Evolutionary conservation across 2,888 invertebrate species (phyloP), one percentile per base, ranked within the genome.

Genomic region (Polydrusus tereticollis): DNA sequence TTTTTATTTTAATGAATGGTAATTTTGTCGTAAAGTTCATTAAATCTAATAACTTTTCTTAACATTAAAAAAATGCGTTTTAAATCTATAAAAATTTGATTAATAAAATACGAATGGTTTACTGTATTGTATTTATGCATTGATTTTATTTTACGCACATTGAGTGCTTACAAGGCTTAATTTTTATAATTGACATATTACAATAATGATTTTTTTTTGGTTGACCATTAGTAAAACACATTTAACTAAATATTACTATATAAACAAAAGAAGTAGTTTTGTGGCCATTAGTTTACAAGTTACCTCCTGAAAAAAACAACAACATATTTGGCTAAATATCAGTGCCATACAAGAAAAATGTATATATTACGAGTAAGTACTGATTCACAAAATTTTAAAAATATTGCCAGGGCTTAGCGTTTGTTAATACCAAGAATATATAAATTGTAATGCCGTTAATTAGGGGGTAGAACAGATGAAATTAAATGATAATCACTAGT

Each of bases 141-240:
- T 45, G 12, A 45, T 45, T 45, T 12, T 14, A 52, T 52, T 52
- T 26, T 52, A 52, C 52, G 26, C 52, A 52, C 14, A 8, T 26
- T 52, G 52, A 29, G 52, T 52, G 29, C 21, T 14, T 14, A 52
- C 52, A 52, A 52, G 52, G 52, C 26, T 52, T 26, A 0, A 12
- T 14, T n/a, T 52, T 52, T 21, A 1, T 52, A 52, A 52, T n/a
- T n/a, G 14, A 43, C 43, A 43, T 18, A 16, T 3, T 16, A 43
- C 14, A 43, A 43, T 43, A 4, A 18, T 26, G 20, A 45, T 12
- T 6, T 21, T 45, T 45, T 45, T 21, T 43, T 43, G 2, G 6
- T 45, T 45, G 10, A 20, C 20, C 8, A 10, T 12, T 20, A 45
- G 12, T 10, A 45, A 45, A 18, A 45, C 2, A 21, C 10, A 21